Base-by-base conservation (phyloP, 2,888 invertebrate species). In the Ennomos fuscantarius region DNA sequence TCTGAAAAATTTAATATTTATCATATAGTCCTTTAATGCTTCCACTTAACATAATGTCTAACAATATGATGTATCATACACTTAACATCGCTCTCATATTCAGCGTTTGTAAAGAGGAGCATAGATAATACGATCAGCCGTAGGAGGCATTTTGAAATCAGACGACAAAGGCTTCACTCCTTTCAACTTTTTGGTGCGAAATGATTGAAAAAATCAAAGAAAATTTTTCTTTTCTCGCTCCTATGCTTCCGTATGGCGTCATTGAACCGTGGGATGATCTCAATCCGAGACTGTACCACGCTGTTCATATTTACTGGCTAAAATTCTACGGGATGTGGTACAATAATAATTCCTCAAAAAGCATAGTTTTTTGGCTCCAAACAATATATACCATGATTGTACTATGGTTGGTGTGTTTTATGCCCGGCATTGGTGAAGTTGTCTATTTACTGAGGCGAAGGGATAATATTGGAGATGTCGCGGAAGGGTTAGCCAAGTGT, bases 361-460 rank as follows among this genome's bases (percentile, higher is more conserved):
- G 69, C 48, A 44, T 82, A 36, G 63, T 71, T 34, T 93, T 82
- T 68, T 93, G 92, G 92, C 51, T 85, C 10, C 83, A 84, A 60
- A 70, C 85, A 65, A 51, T 80, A 24, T 93, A 92, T 63, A 83
- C 86, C 2, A 45, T 81, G 24, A 47, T 77, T 39, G 85, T 92
- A 53, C 74, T 92, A 68, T 91, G 82, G 79, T 79, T 92, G n/a
- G 90, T 92, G 45, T 91, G 90, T 75, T 82, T 92, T 72, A 72
- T 92, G 64, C 92, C 92, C 52, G 91, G 93, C 63, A 91, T 93
- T 43, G 94, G 94, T 15, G 94, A 94, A 81, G 90, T 94, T 80
- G 93, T 94, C 83, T 95, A 95, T 89, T 94, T 95, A 72, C 93
- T 94, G 58, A 94, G 93, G 83, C 94, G 94, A 66, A 89, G 92